Base-by-base conservation (phyloP, 2,797 vertebrate genomes). In the Chaetodon trifasciatus region DNA sequence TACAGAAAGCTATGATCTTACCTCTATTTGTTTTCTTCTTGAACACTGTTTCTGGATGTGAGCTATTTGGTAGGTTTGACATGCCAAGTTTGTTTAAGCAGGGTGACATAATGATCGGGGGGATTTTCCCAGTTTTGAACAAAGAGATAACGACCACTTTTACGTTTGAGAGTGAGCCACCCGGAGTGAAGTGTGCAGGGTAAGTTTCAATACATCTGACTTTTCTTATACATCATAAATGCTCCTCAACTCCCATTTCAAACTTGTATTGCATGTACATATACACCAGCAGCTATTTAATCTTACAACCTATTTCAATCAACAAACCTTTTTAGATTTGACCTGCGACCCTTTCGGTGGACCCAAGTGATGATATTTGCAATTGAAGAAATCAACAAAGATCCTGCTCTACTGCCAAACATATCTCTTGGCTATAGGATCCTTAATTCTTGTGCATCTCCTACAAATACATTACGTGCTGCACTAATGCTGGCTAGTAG, bases 321-420 rank as follows among this genome's bases (percentile, higher is more conserved):
- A 47, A 2, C 3, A 60, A 70, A 58, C 9, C 0, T 70, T 79
- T 86, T 69, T 57, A 96, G 95, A 69, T 95, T 95, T 88, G 93
- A 96, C 71, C 79, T 95, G 28, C 90, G 94, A 72, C 93, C 92
- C 67, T 96, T 95, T 78, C 91, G 94, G 17, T 96, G 95, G 95
- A 93, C 92, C 3, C 95, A 95, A 82, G 82, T 93, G 61, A 96
- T 96, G 95, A 95, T 94, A 44, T 96, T 94, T 89, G 91, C 95
- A 57, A 92, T 96, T 81, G 93, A 96, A 55, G 95, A 96, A 90
- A 94, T 96, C 56, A 96, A 96, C 86, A 83, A 83, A 57, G 81
- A 94, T 76, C 17, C 74, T n/a, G 44, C 16, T 63, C 83, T 96
- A 24, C 91, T 96, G 37, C 94, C 95, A 55, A 95, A 96, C 35